Evolutionary conservation across 2,888 invertebrate genomes (phyloP), one percentile per base, ranked within the genome.

Genomic region (Rotaria macrura): DNA sequence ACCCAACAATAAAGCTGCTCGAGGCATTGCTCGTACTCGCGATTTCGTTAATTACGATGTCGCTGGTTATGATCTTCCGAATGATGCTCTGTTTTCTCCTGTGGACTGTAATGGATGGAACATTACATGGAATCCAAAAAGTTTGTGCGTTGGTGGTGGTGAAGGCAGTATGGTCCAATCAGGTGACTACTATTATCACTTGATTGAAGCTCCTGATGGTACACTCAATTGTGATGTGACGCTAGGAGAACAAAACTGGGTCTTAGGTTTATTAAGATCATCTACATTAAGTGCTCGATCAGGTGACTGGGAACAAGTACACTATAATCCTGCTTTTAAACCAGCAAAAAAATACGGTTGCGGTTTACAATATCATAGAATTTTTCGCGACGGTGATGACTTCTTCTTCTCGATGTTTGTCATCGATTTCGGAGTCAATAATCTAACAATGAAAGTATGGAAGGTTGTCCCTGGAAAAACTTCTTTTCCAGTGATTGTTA

Each of bases 371-470:
- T 79, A 79, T n/a, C 79, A 79, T n/a, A 40, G 79, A 79, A 43
- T 79, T 43, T 79, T 79, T 43, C 79, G 79, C 43, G 79, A 79
- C 43, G 79, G n/a, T n/a, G 38, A 79, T 43, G 79, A 79, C n/a
- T 79, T 43, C 43, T 79, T 79, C 40, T 79, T 79, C 43, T 79
- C 79, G 2, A 79, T 79, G 79, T 79, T 79, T 43, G 40, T 79
- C n/a, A 40, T 79, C 7, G 79, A 79, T 43, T 79, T 79, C 14
- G 79, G 43, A 43, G 79, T 79, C 6, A 43, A 43, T 6, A 79
- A 79, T n/a, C n/a, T 79, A n/a, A 79, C 79, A 25, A 79, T 79
- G 79, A 79, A 79, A 43, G 14, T 79, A n/a, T 79, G 79, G 79
- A 79, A 79, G 10, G 79, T 79, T 23, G 79, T 79, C 6, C n/a